Base-by-base conservation (phyloP, 1,140 invertebrate species). In the Drosophila watanabei region DNA sequence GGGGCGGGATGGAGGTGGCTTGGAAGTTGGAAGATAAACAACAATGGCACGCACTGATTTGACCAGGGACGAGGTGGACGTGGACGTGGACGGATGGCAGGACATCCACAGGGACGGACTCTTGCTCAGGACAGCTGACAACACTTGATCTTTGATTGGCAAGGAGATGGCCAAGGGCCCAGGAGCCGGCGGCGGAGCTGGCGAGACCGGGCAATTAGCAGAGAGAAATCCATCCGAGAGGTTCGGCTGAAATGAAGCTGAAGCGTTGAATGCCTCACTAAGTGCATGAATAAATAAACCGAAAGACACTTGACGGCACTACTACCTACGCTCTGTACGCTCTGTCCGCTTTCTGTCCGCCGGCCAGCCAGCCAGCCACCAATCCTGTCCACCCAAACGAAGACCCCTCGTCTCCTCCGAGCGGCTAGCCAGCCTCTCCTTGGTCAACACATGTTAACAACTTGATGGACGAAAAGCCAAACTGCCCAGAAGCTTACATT, bases 231-330 rank as follows among this genome's bases (percentile, higher is more conserved):
- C 75, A 78, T 68, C 75, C 64, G 54, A 65, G 43, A 72, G 72
- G 56, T 71, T 48, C 33, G 64, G 20, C 63, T 68, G 51, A 75
- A 80, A 82, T 72, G 80, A 70, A 75, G 79, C 78, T 56, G 66
- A 76, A 79, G 81, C 81, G 81, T 80, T 89, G 85, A 89, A 90
- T 89, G 82, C 85, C 78, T 85, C 86, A 90, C 82, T 86, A 90
- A 89, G 86, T 89, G 79, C 86, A 89, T 89, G 86, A 89, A 89
- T 89, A 89, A 89, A 89, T 89, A 89, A 89, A 80, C 79, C 70
- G 52, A 90, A 79, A 88, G 66, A 80, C 82, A 85, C 82, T 86
- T 86, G 79, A 85, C 73, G 69, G 56, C 63, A 63, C 72, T 61
- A 39, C 65, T 58, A 56, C 48, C 63, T 45, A 69, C 68, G 64